Base-by-base conservation (phyloP, 1,140 invertebrate genomes). In the Temnothorax nylanderi region DNA sequence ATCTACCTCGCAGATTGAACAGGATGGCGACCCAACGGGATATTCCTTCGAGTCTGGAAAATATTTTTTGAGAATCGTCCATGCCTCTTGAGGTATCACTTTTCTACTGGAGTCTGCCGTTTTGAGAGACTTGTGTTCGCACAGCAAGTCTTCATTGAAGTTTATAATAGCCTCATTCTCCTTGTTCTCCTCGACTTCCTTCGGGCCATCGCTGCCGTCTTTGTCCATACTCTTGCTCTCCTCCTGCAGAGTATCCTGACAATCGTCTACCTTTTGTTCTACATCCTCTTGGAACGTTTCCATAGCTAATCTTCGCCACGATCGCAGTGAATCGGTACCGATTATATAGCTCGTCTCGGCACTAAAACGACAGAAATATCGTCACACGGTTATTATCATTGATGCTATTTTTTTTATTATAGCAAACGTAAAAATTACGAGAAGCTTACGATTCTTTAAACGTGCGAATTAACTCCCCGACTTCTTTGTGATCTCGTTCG, bases 131-230 rank as follows among this genome's bases (percentile, higher is more conserved):
- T 94, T 93, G 90, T 96, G 96, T 44, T 94, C 94, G 92, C 96
- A 97, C 21, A 96, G 89, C 32, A 96, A 89, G 89, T 97, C 96
- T 86, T 96, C 95, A 92, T 97, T 97, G 88, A 97, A 96, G 58
- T 94, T 94, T 16, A 95, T 89, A 72, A 95, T 92, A 44, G 67
- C 67, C 34, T 94, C 93, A 67, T 93, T 92, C 18, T 94, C 92
- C 26, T 95, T 94, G 72, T 93, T 90, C 49, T 94, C 94, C 16
- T 95, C 94, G 0, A 87, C 74, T 76, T 91, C 90, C 13, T 91
- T 88, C 18, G 91, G 11, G n/a, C 86, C 78, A 26, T 91, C 90
- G 1, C 77, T 81, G 58, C 75, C n/a, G 16, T 93, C 88, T n/a
- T 89, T 90, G 3, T n/a, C 81, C 41, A 65, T 82, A 51, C 60